Evolutionary conservation across 1,140 invertebrate species (phyloP), one percentile per base, ranked within the genome.

Genomic region (Papilio dardanus): DNA sequence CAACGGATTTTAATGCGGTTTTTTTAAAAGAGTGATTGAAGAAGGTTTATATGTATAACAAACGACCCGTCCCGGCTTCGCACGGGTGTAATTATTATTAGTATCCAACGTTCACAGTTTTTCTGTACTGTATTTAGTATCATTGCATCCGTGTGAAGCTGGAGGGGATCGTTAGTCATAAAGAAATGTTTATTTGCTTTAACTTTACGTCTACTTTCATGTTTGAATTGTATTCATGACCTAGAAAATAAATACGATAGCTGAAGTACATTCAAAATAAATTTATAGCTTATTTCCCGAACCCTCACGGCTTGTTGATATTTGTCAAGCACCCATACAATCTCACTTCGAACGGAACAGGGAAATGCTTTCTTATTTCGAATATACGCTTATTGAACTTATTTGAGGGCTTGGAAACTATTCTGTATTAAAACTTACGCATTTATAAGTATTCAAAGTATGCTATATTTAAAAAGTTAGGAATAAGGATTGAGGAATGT

Each of bases 271-370:
- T 37, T 33, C 33, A 37, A 69, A 69, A 69, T 69, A 69, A 69
- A 69, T 69, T 69, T 69, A 69, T 35, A 19, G 67, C 35, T 69
- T 69, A 69, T n/a, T 40, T 42, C 33, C 33, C 33, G 67, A 69
- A 69, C 67, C 67, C 67, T 69, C 33, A 33, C 21, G 35, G 33
- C 67, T 69, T 69, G 67, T 69, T 69, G 67, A 69, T 69, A 40
- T 69, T 69, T 69, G 67, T 69, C 35, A 69, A 69, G 67, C 40
- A 35, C 67, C 67, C 67, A 69, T 69, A 69, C 67, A 69, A 69
- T 69, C 67, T 69, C 67, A 35, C 67, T 69, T 21, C n/a, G 35
- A 69, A 37, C 31, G 67, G 67, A 69, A 69, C 67, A 69, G 67
- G 35, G 67, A 69, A 40, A 69, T 69, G 67, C 67, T 69, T 69